phyloP scores from a whole-genome alignment of 35 echinoderm and acorn worm genomes.

The Ophiothrix spiculata region DNA sequence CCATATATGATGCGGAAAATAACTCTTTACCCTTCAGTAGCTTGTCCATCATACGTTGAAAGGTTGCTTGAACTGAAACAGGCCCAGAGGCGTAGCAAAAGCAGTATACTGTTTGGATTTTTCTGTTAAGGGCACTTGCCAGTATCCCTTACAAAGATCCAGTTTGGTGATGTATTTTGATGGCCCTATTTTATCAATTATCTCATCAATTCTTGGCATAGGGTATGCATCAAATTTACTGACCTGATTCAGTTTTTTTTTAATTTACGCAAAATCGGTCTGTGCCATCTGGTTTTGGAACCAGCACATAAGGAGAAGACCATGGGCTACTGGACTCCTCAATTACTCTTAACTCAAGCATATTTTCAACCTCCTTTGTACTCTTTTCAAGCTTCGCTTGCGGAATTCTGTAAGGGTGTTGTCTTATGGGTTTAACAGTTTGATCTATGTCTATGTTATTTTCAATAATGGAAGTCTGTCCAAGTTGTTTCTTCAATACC shows the following conservation, averaged over 20 bases:
- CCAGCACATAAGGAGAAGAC: conserved; percentile 33
- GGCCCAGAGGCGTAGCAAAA: conserved; percentile 43
- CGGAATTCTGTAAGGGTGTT: conserved; percentile 22
- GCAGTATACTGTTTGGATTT: conserved; percentile 52
- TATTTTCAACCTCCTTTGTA: conserved; percentile 30
- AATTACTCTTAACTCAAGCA: conserved; percentile 52
- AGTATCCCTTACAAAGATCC: conserved; percentile 52
- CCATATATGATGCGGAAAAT: neutral
- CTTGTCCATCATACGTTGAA: neutral
- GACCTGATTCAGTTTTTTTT: conserved; percentile 16
- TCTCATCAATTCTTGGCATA: conserved; percentile 17
- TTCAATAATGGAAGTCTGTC: no score
- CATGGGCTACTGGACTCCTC: conserved; percentile 38
- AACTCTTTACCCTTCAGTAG: neutral
- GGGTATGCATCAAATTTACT: neutral
- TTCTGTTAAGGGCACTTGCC: conserved; percentile 52
- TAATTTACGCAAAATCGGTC: conserved; percentile 43
- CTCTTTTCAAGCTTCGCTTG: conserved; percentile 9
- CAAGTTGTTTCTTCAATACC: conserved; percentile 23
- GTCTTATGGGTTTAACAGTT: conserved; percentile 14
- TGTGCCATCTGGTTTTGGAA: conserved; percentile 41
- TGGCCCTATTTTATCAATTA: conserved; percentile 25
- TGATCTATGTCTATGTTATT: conserved; percentile 14
- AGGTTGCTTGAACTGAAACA: conserved; percentile 43
- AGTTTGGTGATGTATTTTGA: conserved; percentile 33